Base-by-base conservation (phyloP, 2,888 invertebrate species). In the Caenorhabditis becei region DNA sequence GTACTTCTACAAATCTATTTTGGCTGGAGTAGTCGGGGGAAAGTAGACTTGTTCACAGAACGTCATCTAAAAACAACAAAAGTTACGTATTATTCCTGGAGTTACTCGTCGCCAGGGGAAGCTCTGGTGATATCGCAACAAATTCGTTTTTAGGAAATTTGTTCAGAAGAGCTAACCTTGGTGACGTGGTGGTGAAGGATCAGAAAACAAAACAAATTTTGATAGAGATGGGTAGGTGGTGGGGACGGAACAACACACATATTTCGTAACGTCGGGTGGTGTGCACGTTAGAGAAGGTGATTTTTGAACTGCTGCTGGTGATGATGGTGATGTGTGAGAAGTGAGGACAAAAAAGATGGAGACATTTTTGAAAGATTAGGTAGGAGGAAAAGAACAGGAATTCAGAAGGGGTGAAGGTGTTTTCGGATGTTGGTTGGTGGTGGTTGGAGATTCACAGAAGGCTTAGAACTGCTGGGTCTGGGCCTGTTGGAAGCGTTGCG, bases 401-500 rank as follows among this genome's bases (percentile, higher is more conserved):
- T 71, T 80, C 77, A 65, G 77, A 74, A 74, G 72, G 41, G 49
- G 61, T 74, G 72, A n/a, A 51, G 72, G 58, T 18, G 20, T 32
- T 71, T 53, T 53, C 61, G 63, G 74, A 58, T 75, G 66, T 24
- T 65, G 44, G 32, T 4, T 32, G 32, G 4, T 32, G 32, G 32
- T 32, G 32, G 4, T 47, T 32, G 53, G 65, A 35, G 51, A 41
- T 58, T 59, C 63, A n/a, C n/a, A 28, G 66, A 74, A 74, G 74
- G 65, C 74, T 70, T 78, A 83, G 78, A 70, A 87, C 58, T 87
- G 83, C 71, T 86, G 86, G 26, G 83, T 71, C 53, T 86, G 86
- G 41, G 82, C 83, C 51, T 83, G 82, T 61, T 80, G 70, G 56
- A 61, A 81, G 41, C 81, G 85, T 59, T 85, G 74, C n/a, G 65